These are phyloP conservation scores for Axinella damicornis DNA, from an alignment of 37 sponge, comb jelly and placozoan species.

Conservation along the genomic window DNA sequence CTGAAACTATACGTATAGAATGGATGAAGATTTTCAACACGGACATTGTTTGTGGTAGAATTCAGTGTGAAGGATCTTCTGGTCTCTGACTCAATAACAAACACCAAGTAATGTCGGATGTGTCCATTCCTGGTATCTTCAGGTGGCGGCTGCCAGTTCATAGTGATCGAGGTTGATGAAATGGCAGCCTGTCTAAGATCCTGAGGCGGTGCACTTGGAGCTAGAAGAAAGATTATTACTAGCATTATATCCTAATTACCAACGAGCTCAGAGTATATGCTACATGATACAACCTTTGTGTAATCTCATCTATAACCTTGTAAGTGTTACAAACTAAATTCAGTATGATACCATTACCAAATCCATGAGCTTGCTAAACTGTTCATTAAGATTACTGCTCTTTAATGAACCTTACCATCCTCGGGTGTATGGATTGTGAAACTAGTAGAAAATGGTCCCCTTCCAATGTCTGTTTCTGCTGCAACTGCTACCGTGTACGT, in stretches of 20 bases:
- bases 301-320: too few relatives aligned
- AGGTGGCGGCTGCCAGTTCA: slow-evolving; percentile 27
- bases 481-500: too few relatives aligned
- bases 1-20: slow-evolving; percentile 16
- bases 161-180: slow-evolving; percentile 1
- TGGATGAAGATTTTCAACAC: slow-evolving; percentile 9
- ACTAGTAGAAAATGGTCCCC: slow-evolving; percentile 30
- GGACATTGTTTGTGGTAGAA: neutral
- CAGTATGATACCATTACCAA: too few relatives aligned
- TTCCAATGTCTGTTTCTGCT: slow-evolving; percentile 10
- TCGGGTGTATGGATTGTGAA: slow-evolving; percentile 9
- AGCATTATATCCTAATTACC: too few relatives aligned
- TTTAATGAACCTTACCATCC: slow-evolving; percentile 23
- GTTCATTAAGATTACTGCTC: too few relatives aligned
- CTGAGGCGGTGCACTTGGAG: slow-evolving; percentile 15
- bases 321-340: too few relatives aligned
- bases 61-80: neutral
- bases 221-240: neutral
- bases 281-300: too few relatives aligned
- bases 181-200: neutral
- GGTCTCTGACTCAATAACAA: neutral
- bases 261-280: too few relatives aligned
- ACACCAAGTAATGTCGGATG: neutral
- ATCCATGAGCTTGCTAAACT: too few relatives aligned
- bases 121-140: neutral